Percentiles rank a stretch among this genome's conserved stretches.
Evolutionary conservation across 2,888 invertebrate genomes (phyloP).

Genomic region (Parthenolecanium corni): DNA sequence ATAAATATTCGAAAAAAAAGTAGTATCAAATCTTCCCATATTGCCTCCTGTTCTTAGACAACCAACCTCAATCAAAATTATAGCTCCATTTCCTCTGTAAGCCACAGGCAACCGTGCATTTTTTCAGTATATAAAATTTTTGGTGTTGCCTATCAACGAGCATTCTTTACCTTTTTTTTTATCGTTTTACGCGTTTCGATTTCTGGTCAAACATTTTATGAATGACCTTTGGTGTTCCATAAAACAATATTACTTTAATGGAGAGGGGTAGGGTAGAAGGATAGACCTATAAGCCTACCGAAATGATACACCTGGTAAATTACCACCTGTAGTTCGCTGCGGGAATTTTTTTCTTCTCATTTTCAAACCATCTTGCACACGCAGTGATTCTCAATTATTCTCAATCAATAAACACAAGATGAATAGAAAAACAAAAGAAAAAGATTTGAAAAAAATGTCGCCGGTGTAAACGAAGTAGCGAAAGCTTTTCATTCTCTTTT

Average conservation of each 20-base stretch:
- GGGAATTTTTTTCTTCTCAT: slow-evolving; percentile 11
- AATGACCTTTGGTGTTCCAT: slow-evolving; percentile 19
- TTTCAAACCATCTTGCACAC: background rate
- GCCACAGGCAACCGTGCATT: too few species aligned
- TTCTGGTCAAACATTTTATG: slow-evolving; percentile 14
- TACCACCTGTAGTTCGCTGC: slow-evolving; percentile 14
- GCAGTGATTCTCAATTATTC: slow-evolving; percentile 1
- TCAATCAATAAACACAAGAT: background rate
- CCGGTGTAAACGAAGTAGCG: slow-evolving; percentile 20
- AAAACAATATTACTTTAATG: background rate
- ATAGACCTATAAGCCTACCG: slow-evolving; percentile 13
- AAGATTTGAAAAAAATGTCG: background rate
- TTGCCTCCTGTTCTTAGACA: background rate
- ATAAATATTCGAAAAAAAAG: background rate
- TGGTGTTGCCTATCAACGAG: too few species aligned
- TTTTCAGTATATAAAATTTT: too few species aligned
- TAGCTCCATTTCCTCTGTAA: too few species aligned
- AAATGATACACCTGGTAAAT: slow-evolving; percentile 23
- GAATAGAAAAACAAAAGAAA: background rate
- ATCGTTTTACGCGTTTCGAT: slow-evolving; percentile 21
- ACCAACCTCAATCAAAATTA: too few species aligned
- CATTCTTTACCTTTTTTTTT: background rate
- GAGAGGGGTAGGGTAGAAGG: background rate
- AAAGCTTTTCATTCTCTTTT: slow-evolving; percentile 11
- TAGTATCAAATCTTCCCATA: background rate